A percentile compares a stretch with the other conserved stretches of the same genome.
These are phyloP conservation scores for Listronotus bonariensis DNA, from an alignment of 1,140 invertebrate genomes.

Conservation along the genomic window DNA sequence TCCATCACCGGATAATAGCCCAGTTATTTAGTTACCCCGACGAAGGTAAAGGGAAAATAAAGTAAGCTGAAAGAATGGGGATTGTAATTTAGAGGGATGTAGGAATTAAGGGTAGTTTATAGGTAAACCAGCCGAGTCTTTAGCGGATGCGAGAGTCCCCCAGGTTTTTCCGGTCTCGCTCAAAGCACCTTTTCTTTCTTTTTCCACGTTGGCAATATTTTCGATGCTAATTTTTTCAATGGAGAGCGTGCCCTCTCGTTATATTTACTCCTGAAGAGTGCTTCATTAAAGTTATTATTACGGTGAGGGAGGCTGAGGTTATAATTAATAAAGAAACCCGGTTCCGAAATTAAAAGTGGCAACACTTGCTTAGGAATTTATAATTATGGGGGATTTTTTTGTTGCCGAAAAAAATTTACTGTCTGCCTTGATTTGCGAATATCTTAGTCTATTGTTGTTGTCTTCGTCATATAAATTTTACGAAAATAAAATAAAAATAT, in stretches of 20 bases:
- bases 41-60: constrained; percentile 55
- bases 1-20: constrained; percentile 55
- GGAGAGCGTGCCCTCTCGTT: constrained; percentile 17
- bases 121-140: constrained; percentile 57
- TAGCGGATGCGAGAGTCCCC: constrained; percentile 48
- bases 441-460: too few relatives aligned
- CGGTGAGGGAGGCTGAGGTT: constrained; percentile 32
- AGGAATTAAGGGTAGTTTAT: constrained; percentile 59
- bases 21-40: constrained; percentile 57
- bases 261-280: constrained; percentile 38
- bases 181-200: constrained; percentile 22
- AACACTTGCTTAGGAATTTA: not conserved
- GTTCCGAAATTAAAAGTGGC: constrained; percentile 15
- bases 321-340: constrained; percentile 37
- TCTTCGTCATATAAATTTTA: too few relatives aligned
- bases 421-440: too few relatives aligned
- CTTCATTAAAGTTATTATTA: constrained; percentile 46
- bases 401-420: too few relatives aligned
- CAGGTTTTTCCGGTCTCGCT: constrained; percentile 28
- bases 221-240: constrained; percentile 9
- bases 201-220: constrained; percentile 46
- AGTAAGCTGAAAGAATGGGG: constrained; percentile 57
- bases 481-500: too few relatives aligned
- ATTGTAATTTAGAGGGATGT: constrained; percentile 59
- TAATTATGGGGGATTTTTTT: too few relatives aligned